Evolutionary conservation across 2,797 vertebrate genomes (phyloP).

Genomic region (Aphelocoma californica): DNA sequence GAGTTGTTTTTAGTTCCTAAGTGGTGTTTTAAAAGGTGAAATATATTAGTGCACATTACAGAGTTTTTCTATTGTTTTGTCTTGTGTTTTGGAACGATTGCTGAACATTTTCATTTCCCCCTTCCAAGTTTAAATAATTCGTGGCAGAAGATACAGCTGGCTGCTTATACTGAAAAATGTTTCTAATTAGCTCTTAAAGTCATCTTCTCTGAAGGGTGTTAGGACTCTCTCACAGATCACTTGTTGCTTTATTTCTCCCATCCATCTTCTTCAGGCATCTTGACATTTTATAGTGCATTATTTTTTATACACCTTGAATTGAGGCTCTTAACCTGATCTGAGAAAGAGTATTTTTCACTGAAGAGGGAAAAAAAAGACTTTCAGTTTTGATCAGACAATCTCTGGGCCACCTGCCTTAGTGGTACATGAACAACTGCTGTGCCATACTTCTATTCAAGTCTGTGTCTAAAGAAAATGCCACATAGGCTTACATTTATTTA

Average conservation of each 20-base stretch:
- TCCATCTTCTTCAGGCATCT: background rate
- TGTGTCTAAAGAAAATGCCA: background rate
- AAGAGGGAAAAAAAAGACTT: background rate
- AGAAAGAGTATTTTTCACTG: background rate
- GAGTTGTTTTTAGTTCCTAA: background rate
- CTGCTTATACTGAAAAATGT: background rate
- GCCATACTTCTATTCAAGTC: background rate
- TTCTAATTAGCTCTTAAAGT: background rate
- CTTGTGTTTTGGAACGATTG: background rate
- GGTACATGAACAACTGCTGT: background rate
- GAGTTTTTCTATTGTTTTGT: background rate
- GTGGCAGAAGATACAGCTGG: background rate
- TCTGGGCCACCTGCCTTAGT: background rate
- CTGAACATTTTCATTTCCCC: background rate
- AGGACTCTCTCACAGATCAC: background rate
- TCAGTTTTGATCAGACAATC: background rate
- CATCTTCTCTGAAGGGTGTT: background rate
- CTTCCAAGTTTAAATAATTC: background rate
- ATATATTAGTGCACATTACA: background rate
- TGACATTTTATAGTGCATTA: constrained; percentile 1
- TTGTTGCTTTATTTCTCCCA: constrained; percentile 11
- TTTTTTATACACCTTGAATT: background rate
- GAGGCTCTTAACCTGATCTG: background rate
- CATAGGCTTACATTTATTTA: background rate
- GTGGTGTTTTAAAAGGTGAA: background rate